A percentile compares a stretch with the other conserved stretches of the same genome.
Evolutionary conservation across 2,888 invertebrate genomes (phyloP).

Genomic region (Pterostichus niger): DNA sequence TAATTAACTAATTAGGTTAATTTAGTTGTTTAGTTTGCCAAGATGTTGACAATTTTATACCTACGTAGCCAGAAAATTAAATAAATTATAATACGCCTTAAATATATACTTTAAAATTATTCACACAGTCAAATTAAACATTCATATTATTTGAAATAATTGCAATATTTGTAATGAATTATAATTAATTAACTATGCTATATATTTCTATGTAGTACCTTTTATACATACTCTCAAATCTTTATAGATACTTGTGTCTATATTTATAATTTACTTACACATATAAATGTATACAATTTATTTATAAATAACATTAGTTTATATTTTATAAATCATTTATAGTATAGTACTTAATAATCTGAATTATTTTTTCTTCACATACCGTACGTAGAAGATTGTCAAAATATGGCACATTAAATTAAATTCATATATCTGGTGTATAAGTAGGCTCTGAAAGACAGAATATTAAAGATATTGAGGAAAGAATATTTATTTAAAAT

Average conservation of each 20-base stretch:
- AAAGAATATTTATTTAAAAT: background rate
- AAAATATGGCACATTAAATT: conserved; percentile 63
- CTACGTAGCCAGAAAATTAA: too few species aligned
- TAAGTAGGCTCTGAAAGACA: conserved; percentile 33
- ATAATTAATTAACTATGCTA: background rate
- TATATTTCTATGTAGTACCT: conserved; percentile 4
- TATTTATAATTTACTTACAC: conserved; percentile 57
- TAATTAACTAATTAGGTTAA: conserved; percentile 18
- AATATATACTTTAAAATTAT: background rate
- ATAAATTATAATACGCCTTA: too few species aligned
- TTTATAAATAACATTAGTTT: conserved; percentile 53
- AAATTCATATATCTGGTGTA: conserved; percentile 41
- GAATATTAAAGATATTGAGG: background rate
- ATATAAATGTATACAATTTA: conserved; percentile 66
- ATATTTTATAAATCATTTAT: conserved; percentile 46
- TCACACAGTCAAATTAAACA: background rate
- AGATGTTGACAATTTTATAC: too few species aligned
- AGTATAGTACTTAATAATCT: conserved; percentile 43
- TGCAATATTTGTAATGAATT: conserved; percentile 2
- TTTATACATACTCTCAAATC: conserved; percentile 6
- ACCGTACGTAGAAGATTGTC: conserved; percentile 55
- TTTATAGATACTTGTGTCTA: conserved; percentile 38
- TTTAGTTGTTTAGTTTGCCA: conserved; percentile 3
- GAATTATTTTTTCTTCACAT: conserved; percentile 35
- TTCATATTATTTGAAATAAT: background rate